Evolutionary conservation across 2,113 vertebrate genomes (phyloP).

Genomic region (Toxotes chatareus): DNA sequence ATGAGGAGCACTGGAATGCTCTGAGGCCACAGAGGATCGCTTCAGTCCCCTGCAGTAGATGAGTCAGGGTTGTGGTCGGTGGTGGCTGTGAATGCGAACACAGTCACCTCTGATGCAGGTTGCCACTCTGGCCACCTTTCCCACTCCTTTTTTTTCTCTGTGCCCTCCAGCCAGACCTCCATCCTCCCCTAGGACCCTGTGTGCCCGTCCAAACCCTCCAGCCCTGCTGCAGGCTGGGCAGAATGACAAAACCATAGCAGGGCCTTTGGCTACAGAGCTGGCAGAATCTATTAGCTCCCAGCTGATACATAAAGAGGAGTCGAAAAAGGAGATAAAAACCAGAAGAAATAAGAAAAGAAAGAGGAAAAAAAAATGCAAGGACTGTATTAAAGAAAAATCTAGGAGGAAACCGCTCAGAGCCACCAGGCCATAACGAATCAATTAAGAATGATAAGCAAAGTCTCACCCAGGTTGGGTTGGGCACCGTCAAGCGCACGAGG

Average conservation of each 20-base stretch:
- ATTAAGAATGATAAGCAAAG: slow-evolving; percentile 41
- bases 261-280: slow-evolving; percentile 59
- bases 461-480: slow-evolving; percentile 2
- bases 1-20: slow-evolving; percentile 35
- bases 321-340: neutral
- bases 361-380: neutral
- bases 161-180: slow-evolving; percentile 61
- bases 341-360: slow-evolving; percentile 14
- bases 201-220: slow-evolving; percentile 51
- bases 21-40: slow-evolving; percentile 11
- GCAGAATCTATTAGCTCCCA: slow-evolving; percentile 56
- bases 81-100: neutral
- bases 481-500: neutral
- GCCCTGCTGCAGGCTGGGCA: slow-evolving; percentile 62
- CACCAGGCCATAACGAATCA: slow-evolving; percentile 29
- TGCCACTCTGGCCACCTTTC: slow-evolving; percentile 30
- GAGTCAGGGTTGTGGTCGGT: slow-evolving; percentile 27
- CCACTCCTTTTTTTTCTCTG: slow-evolving; percentile 17
- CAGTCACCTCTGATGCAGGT: slow-evolving; percentile 46
- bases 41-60: slow-evolving; percentile 21
- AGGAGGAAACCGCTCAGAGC: slow-evolving; percentile 5
- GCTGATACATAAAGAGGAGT: slow-evolving; percentile 6
- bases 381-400: slow-evolving; percentile 4
- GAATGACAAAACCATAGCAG: slow-evolving; percentile 48
- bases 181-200: slow-evolving; percentile 41